Evolutionary conservation across 2,797 vertebrate species (phyloP), one percentile per base, ranked within the genome.

Genomic region (Girardinus metallicus): DNA sequence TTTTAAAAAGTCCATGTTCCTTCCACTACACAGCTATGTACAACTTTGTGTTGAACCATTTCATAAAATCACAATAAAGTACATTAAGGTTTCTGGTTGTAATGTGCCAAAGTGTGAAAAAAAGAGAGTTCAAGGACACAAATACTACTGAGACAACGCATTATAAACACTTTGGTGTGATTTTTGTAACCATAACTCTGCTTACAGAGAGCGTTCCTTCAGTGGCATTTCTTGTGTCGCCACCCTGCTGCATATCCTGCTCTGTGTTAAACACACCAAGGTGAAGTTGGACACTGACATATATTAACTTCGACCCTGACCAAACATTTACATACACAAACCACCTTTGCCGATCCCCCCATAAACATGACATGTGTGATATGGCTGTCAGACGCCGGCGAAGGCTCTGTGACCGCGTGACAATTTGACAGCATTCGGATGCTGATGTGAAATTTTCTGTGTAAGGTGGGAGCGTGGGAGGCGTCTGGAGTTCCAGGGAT

Each of bases 221-320:
- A 76, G 72, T 70, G 57, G 55, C 77, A 26, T 31, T 79, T 82
- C 76, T 51, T 66, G n/a, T 62, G 55, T 46, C 68, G 15, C 77
- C 23, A 36, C 70, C 83, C 77, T 57, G 75, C 64, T 66, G 57
- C 74, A 46, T 80, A 74, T 68, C 76, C 76, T 84, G 85, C 81
- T 80, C 75, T 82, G 55, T 75, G 80, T 87, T 83, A 77, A 68
- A 78, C 78, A 82, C 85, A 86, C 84, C 89, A 93, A 93, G 89
- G 90, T 92, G 91, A 92, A 84, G 79, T 75, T 91, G 92, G 89
- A 94, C 91, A 92, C 88, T 55, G 79, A 74, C 81, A 88, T 85
- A 81, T 82, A 93, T 92, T 90, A 94, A 91, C 91, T 93, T 91
- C 92, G 89, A 94, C 91, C 93, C 88, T 70, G 80, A 74, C 81